A percentile compares a stretch with the other conserved stretches of the same genome.
phyloP scores from a whole-genome alignment of 2,113 vertebrate species.

The Indicator indicator region DNA sequence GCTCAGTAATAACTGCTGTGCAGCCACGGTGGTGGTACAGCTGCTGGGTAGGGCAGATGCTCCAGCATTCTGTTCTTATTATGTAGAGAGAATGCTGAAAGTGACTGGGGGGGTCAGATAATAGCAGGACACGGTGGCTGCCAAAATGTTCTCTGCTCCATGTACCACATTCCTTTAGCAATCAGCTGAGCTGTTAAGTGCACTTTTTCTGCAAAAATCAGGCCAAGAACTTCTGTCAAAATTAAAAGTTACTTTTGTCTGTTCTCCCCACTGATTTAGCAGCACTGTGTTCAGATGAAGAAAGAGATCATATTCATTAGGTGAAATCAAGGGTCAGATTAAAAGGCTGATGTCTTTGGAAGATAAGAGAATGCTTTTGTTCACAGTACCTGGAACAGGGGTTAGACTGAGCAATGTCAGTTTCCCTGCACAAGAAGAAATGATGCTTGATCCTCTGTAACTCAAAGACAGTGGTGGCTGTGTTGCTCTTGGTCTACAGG shows the following conservation, averaged over 20 bases:
- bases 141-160: background rate
- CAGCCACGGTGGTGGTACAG: background rate
- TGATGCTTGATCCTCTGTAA: background rate
- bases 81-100: background rate
- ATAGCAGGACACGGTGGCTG: background rate
- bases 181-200: background rate
- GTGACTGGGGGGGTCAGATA: background rate
- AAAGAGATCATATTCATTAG: background rate
- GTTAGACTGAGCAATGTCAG: background rate
- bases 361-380: background rate
- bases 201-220: background rate
- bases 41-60: background rate
- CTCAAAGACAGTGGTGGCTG: fast-evolving
- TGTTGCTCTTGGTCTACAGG: background rate
- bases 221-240: background rate
- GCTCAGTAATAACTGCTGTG: background rate
- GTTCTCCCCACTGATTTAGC: background rate
- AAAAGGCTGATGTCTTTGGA: background rate
- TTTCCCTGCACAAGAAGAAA: background rate
- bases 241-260: background rate
- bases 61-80: background rate
- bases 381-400: background rate
- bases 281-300: background rate
- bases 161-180: background rate
- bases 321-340: background rate